Conservation (phyloP, 2,888 invertebrate species). For the Ganaspis brasiliensis region DNA sequence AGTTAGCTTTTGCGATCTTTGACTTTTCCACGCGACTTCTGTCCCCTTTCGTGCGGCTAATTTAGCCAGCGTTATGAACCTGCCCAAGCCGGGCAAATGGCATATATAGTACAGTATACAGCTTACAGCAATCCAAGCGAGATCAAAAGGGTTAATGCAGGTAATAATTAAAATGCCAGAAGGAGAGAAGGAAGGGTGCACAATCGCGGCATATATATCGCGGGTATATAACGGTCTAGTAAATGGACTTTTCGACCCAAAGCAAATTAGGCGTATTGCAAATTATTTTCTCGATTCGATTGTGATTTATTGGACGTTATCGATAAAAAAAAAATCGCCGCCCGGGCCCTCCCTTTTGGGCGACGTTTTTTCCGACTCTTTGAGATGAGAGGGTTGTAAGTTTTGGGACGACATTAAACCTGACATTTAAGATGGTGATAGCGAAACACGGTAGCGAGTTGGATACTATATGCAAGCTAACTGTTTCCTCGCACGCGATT, state of each 20-base stretch:
- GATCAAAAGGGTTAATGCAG: slow-evolving; percentile 38
- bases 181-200: not conserved
- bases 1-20: slow-evolving; percentile 32
- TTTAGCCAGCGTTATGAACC: slow-evolving; percentile 23
- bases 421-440: slow-evolving; percentile 24
- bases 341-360: slow-evolving; percentile 1
- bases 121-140: slow-evolving; percentile 24
- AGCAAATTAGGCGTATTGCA: slow-evolving; percentile 25
- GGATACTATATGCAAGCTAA: slow-evolving; percentile 25
- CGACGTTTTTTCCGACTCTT: not conserved
- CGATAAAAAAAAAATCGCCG: no score
- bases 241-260: slow-evolving; percentile 30
- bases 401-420: slow-evolving; percentile 17
- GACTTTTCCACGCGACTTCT: slow-evolving; percentile 41
- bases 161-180: slow-evolving; percentile 41
- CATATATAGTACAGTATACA: not conserved
- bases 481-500: slow-evolving; percentile 37
- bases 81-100: slow-evolving; percentile 13
- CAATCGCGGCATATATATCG: slow-evolving; percentile 36
- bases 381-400: not conserved
- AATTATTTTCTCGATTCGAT: slow-evolving; percentile 37
- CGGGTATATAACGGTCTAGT: slow-evolving; percentile 43
- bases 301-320: not conserved
- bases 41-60: slow-evolving; percentile 39
- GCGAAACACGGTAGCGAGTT: slow-evolving; percentile 35